Percentiles rank a stretch among this genome's conserved stretches.
Conservation (phyloP, 2,797 vertebrate species). For the Clarias laeviceps region DNA sequence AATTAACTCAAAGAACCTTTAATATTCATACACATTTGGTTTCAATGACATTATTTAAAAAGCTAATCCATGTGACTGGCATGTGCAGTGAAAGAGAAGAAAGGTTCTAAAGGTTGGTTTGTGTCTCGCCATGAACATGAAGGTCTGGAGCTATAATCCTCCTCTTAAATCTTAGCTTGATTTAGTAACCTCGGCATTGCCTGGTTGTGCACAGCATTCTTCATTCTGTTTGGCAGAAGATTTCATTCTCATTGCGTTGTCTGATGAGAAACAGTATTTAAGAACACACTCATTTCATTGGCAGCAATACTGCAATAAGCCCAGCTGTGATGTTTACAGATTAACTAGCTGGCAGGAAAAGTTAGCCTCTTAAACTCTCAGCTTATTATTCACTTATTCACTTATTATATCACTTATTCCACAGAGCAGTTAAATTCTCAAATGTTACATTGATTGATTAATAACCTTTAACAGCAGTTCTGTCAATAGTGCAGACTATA, state of each 20-base stretch:
- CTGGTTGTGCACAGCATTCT: background rate
- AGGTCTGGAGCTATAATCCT: conserved; percentile 16
- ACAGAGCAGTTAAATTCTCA: background rate
- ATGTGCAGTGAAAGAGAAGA: background rate
- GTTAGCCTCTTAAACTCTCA: background rate
- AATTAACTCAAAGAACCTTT: conserved; percentile 41
- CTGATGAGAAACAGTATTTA: background rate
- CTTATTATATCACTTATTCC: background rate
- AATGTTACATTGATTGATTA: background rate
- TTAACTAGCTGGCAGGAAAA: background rate
- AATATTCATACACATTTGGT: conserved; percentile 42
- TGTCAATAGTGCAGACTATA: background rate
- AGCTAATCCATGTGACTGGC: conserved; percentile 42
- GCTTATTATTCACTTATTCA: background rate
- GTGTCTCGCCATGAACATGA: conserved; percentile 8
- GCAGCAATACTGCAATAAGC: conserved; percentile 37
- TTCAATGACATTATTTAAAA: conserved; percentile 39
- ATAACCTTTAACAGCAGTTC: background rate
- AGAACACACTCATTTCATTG: background rate
- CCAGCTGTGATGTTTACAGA: background rate
- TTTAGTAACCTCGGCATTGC: conserved; percentile 44
- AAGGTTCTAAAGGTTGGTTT: conserved; percentile 22
- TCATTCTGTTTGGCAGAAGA: conserved; percentile 4
- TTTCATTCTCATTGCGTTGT: conserved; percentile 3
- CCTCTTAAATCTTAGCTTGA: conserved; percentile 9